Conservation (phyloP, 2,888 invertebrate species). For the Iphiclides podalirius region DNA sequence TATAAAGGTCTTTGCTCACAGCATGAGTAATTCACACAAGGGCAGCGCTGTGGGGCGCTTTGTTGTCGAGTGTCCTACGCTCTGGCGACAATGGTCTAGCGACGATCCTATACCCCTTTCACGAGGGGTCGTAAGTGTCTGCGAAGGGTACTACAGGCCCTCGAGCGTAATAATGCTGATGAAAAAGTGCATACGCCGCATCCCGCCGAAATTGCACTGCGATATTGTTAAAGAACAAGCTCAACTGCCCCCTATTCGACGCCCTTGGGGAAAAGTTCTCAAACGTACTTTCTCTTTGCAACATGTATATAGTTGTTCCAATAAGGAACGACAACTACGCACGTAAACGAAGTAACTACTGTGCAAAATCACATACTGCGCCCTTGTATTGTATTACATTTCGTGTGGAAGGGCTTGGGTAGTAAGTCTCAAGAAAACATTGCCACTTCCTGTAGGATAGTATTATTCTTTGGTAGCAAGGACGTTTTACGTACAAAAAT, state of each 20-base stretch:
- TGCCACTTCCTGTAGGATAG: too few species aligned
- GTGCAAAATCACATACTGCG: too few species aligned
- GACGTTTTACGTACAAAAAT: too few species aligned
- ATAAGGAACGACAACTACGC: too few species aligned
- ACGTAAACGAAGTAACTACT: too few species aligned
- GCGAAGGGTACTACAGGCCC: constrained; percentile 22
- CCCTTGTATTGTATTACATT: too few species aligned
- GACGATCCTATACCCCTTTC: constrained; percentile 37
- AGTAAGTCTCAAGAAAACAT: too few species aligned
- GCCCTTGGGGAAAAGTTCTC: neutral
- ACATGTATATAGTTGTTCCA: too few species aligned
- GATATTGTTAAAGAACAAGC: neutral
- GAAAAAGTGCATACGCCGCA: constrained; percentile 21
- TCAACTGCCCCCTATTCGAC: neutral
- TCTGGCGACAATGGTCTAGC: constrained; percentile 45
- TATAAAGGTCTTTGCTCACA: constrained; percentile 32
- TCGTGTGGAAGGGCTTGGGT: too few species aligned
- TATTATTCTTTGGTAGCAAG: too few species aligned
- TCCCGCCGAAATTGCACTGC: constrained; percentile 2
- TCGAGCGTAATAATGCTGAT: constrained; percentile 17
- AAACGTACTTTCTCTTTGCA: too few species aligned
- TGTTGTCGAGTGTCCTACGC: constrained; percentile 40
- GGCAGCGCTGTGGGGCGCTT: constrained; percentile 32
- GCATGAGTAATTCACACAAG: constrained; percentile 38
- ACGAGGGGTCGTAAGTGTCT: constrained; percentile 35